Conservation (phyloP, 2,888 invertebrate species). For the Mystacides longicornis region DNA sequence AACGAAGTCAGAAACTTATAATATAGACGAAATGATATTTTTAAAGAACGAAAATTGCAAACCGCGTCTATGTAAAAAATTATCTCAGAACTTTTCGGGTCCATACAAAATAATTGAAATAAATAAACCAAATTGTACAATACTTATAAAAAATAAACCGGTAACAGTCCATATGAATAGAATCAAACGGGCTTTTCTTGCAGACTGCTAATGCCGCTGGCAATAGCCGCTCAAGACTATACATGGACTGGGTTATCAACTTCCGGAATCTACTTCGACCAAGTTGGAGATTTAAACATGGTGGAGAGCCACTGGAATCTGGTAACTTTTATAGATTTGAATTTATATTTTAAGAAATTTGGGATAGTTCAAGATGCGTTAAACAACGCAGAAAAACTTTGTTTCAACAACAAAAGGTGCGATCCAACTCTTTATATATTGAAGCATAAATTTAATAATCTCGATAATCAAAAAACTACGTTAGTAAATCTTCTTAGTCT, state of each 20-base stretch:
- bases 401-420: too few relatives aligned
- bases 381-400: too few relatives aligned
- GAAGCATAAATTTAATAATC: too few relatives aligned
- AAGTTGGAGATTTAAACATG: too few relatives aligned
- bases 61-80: neutral
- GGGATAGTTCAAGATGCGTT: too few relatives aligned
- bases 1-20: constrained; percentile 18
- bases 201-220: neutral
- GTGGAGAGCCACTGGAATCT: too few relatives aligned
- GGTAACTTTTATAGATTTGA: too few relatives aligned
- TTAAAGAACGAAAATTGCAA: constrained; percentile 9
- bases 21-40: constrained; percentile 23
- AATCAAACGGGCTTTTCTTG: too few relatives aligned
- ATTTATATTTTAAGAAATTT: too few relatives aligned
- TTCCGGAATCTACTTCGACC: neutral
- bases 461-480: too few relatives aligned
- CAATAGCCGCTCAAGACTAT: neutral
- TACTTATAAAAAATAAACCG: neutral
- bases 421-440: too few relatives aligned
- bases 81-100: neutral
- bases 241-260: neutral
- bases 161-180: neutral
- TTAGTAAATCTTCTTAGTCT: neutral
- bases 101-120: neutral
- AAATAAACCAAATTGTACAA: neutral